Percentiles rank a stretch among this genome's conserved stretches.
phyloP scores from a whole-genome alignment of 2,113 vertebrate genomes.

The Heptranchias perlo region DNA sequence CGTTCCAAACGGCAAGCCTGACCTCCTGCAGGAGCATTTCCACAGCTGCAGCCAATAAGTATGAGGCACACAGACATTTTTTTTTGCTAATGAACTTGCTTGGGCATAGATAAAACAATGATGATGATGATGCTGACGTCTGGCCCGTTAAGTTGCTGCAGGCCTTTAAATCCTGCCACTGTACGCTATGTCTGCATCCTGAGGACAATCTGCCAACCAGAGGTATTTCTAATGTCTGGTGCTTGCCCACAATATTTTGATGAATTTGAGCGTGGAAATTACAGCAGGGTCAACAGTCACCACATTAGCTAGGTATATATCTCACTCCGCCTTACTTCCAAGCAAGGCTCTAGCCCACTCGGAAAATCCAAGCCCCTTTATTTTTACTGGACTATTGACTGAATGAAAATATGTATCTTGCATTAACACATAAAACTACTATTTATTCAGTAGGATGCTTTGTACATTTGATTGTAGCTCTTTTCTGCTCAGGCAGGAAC shows the following conservation, averaged over 20 bases:
- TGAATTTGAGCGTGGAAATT: not conserved
- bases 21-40: not conserved
- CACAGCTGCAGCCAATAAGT: not conserved
- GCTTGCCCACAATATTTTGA: not conserved
- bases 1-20: not conserved
- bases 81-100: not conserved
- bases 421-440: not conserved
- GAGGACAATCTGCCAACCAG: not conserved
- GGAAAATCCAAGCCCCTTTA: not conserved
- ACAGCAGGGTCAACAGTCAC: not conserved
- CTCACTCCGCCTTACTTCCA: not conserved
- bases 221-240: not conserved
- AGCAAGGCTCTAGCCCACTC: not conserved
- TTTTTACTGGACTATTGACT: not conserved
- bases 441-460: not conserved
- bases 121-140: not conserved
- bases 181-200: not conserved
- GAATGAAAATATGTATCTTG: not conserved
- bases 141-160: not conserved
- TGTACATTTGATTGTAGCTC: not conserved
- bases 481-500: not conserved
- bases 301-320: not conserved
- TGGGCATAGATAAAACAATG: not conserved
- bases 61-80: not conserved
- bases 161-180: not conserved